These are phyloP conservation scores for Embidobia sp. DNA, from an alignment of 2,888 invertebrate genomes.

Conservation along the genomic window DNA sequence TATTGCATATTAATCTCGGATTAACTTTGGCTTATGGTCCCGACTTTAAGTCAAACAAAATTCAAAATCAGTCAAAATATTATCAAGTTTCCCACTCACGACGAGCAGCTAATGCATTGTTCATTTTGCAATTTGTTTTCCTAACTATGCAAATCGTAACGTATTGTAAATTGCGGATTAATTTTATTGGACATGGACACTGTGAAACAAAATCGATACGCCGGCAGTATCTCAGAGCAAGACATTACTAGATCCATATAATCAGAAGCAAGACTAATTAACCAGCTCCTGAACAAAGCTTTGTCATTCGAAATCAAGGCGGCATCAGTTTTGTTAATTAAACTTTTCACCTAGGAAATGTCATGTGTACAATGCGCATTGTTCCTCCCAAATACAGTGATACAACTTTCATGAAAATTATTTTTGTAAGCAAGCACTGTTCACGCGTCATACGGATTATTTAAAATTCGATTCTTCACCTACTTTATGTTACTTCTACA, in stretches of 20 bases:
- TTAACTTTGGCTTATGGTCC: too few relatives aligned
- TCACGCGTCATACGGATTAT: slow-evolving; percentile 15
- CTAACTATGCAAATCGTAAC: slow-evolving; percentile 23
- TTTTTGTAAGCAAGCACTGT: slow-evolving; percentile 36
- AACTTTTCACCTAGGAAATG: slow-evolving; percentile 55
- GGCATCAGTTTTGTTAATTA: slow-evolving; percentile 54
- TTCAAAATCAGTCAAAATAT: too few relatives aligned
- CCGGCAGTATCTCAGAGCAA: slow-evolving; percentile 52
- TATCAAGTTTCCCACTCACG: too few relatives aligned
- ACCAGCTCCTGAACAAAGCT: slow-evolving; percentile 51
- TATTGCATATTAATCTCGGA: too few relatives aligned
- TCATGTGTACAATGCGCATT: slow-evolving; percentile 18
- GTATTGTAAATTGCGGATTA: slow-evolving; percentile 43
- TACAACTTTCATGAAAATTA: slow-evolving; percentile 30
- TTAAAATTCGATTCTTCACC: slow-evolving; percentile 8
- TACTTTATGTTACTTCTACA: neutral
- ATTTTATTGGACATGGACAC: slow-evolving; percentile 42
- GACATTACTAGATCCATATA: slow-evolving; percentile 51
- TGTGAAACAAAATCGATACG: slow-evolving; percentile 54
- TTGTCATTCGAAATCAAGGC: slow-evolving; percentile 50
- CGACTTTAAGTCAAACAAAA: too few relatives aligned
- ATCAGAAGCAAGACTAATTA: slow-evolving; percentile 54
- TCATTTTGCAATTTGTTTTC: slow-evolving; percentile 10
- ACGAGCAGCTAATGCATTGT: too few relatives aligned
- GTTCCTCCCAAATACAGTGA: slow-evolving; percentile 18